Base-by-base conservation (phyloP, 2,113 vertebrate genomes). In the Lanius collurio region DNA sequence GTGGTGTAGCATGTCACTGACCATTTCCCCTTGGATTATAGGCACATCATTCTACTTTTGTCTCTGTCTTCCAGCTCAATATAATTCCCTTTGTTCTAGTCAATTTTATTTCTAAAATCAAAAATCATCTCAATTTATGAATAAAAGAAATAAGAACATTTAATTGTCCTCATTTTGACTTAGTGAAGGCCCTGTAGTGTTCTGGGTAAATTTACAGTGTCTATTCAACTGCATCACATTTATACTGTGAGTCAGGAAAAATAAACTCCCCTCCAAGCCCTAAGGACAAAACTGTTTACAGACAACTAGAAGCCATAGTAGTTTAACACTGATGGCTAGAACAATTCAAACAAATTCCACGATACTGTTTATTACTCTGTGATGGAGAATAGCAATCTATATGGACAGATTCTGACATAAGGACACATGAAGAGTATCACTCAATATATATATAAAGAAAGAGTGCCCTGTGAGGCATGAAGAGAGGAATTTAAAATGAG, bases 231-330 rank as follows among this genome's bases (percentile, higher is more conserved):
- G 86, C 44, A 80, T 50, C 84, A 84, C 75, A 75, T 97, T 90
- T 97, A 91, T 93, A 89, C 78, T 92, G 81, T 80, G 89, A 69
- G 97, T 97, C 94, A 85, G 87, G 28, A 97, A 94, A 96, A 98
- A 88, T 82, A 95, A 97, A 94, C 63, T 52, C 5, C 75, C 33
- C n/a, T 94, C 42, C 81, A 89, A 92, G 57, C 22, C 89, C 87
- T 96, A 60, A 87, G 60, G 95, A 91, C 76, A 97, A 90, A 87
- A 59, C 85, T 93, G 71, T 95, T 97, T 97, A 91, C 93, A 92
- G 52, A 92, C 55, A 90, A 77, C 80, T 56, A 96, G 91, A 94
- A 97, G 68, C 71, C 62, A 88, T 88, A 93, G 89, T 93, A 78
- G 52, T 60, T 93, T 41, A 87, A 62, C 42, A 55, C 42, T 64